A percentile compares a stretch with the other conserved stretches of the same genome.
These are phyloP conservation scores for Condylostylus longicornis DNA, from an alignment of 1,140 invertebrate genomes.

Conservation along the genomic window DNA sequence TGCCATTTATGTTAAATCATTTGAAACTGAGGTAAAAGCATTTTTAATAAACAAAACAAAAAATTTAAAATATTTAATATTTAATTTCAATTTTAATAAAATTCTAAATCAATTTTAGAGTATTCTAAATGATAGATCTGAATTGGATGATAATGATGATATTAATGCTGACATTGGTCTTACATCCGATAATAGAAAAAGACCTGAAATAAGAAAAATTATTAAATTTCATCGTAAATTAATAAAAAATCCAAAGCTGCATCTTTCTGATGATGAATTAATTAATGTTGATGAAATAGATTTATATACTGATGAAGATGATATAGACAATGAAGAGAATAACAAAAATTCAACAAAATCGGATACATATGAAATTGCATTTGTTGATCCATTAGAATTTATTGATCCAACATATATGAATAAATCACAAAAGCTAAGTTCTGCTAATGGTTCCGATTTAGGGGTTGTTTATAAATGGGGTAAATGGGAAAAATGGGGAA, in stretches of 20 bases:
- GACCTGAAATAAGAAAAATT: not conserved
- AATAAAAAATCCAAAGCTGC: too few species aligned
- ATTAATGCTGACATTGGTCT: not conserved
- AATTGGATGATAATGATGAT: not conserved
- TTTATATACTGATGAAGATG: conserved; percentile 2
- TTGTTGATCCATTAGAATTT: too few species aligned
- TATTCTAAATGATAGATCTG: not conserved
- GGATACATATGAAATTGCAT: conserved; percentile 10
- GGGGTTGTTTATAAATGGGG: conserved; percentile 18
- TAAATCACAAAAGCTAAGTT: too few species aligned
- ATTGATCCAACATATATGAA: too few species aligned
- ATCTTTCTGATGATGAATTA: conserved; percentile 16
- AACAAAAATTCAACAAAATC: conserved; percentile 9
- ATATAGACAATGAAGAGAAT: not conserved
- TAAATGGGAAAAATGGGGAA: conserved; percentile 22
- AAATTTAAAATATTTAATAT: too few species aligned
- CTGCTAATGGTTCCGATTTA: too few species aligned
- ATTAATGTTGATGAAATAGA: conserved; percentile 10
- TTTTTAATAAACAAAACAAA: too few species aligned
- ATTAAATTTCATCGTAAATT: conserved; percentile 5
- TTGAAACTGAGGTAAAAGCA: too few species aligned
- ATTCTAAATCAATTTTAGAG: not conserved
- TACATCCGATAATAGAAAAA: not conserved
- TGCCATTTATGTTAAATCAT: too few species aligned
- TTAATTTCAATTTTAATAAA: too few species aligned